Percentiles rank a stretch among this genome's conserved stretches.
Conservation (phyloP, 2,113 vertebrate genomes). For the Sturnira hondurensis region DNA sequence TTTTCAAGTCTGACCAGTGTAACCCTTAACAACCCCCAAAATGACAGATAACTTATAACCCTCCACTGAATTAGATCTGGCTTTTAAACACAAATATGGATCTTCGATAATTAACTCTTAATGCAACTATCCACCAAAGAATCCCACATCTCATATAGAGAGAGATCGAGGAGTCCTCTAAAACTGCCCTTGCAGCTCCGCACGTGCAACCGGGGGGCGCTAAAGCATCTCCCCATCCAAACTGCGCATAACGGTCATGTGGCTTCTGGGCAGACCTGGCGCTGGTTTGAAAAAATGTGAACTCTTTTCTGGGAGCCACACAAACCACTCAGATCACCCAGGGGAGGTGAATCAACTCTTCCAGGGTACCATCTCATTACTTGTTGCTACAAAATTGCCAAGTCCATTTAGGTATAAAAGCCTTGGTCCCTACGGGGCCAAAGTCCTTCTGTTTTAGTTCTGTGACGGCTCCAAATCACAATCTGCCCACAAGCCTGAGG, state of each 20-base stretch:
- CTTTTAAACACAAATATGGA: not conserved
- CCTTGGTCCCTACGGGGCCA: not conserved
- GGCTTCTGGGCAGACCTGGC: constrained; percentile 75
- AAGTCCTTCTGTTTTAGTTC: constrained; percentile 26
- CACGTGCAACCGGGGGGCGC: constrained; percentile 55
- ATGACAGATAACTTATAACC: not conserved
- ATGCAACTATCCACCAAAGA: not conserved
- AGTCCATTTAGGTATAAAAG: constrained; percentile 17
- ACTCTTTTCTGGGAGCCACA: constrained; percentile 49
- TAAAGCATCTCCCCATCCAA: constrained; percentile 66
- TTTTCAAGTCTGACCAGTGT: not conserved
- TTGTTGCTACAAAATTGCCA: not conserved
- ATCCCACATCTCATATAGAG: not conserved
- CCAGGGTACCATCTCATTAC: constrained; percentile 64
- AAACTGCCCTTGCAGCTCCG: constrained; percentile 40
- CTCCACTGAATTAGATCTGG: not conserved
- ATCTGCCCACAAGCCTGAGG: constrained; percentile 77
- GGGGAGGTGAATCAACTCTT: constrained; percentile 67
- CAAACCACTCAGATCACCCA: constrained; percentile 66
- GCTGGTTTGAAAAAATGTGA: constrained; percentile 45
- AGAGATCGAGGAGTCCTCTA: not conserved
- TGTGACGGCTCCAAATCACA: constrained; percentile 43
- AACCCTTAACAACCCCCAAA: not conserved
- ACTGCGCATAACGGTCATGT: constrained; percentile 46
- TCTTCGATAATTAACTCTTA: constrained; percentile 8